A percentile compares a stretch with the other conserved stretches of the same genome.
These are phyloP conservation scores for Semibalanus balanoides DNA, from an alignment of 1,140 invertebrate genomes.

Conservation along the genomic window DNA sequence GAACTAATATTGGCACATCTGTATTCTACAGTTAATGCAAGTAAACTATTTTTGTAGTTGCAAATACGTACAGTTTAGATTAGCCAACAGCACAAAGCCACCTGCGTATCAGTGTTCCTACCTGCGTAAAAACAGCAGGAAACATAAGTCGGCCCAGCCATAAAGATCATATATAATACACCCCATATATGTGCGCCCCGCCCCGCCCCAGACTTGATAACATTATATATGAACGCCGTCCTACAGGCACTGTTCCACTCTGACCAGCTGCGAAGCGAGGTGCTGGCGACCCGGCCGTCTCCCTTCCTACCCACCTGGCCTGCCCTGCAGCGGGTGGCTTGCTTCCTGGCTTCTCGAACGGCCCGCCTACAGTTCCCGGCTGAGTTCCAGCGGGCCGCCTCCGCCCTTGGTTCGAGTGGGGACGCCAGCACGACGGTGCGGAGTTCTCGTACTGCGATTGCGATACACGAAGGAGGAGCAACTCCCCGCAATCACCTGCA, in stretches of 20 bases:
- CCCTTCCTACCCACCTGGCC: conserved; percentile 37
- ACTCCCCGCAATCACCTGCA: background rate
- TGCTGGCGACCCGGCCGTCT: conserved; percentile 22
- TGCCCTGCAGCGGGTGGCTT: conserved; percentile 53
- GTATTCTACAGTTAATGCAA: too few relatives aligned
- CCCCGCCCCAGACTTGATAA: too few relatives aligned
- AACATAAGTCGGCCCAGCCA: too few relatives aligned
- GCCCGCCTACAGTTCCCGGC: conserved; percentile 36
- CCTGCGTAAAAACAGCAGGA: too few relatives aligned
- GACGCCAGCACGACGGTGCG: conserved; percentile 70
- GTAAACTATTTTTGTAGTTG: too few relatives aligned
- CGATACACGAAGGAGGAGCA: conserved; percentile 9
- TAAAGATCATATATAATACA: too few relatives aligned
- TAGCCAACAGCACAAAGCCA: too few relatives aligned
- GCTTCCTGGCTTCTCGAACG: conserved; percentile 33
- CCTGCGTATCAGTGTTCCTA: too few relatives aligned
- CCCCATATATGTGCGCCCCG: too few relatives aligned
- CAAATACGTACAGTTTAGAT: too few relatives aligned
- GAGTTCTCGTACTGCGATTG: conserved; percentile 46
- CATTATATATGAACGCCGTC: conserved; percentile 74
- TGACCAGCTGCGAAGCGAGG: conserved; percentile 32
- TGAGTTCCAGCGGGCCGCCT: conserved; percentile 45
- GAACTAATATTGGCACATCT: too few relatives aligned
- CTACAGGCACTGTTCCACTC: conserved; percentile 65
- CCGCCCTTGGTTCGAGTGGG: conserved; percentile 54